Conservation (phyloP, 2,797 vertebrate genomes). For the Sebastes vulpes region DNA sequence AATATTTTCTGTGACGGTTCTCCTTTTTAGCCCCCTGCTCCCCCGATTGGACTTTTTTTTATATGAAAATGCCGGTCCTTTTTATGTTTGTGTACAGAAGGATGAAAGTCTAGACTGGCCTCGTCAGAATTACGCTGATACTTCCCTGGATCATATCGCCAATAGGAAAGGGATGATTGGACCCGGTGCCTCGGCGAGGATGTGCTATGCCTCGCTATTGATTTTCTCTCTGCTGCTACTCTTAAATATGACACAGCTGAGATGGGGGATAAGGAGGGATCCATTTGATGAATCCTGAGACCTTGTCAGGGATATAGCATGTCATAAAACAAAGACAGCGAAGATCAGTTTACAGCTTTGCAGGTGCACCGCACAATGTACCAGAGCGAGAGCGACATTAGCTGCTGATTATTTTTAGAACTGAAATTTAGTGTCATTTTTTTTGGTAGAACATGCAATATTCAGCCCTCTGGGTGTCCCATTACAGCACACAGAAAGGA, state of each 20-base stretch:
- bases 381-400: constrained; percentile 32
- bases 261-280: constrained; percentile 75
- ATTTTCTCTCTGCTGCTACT: constrained; percentile 80
- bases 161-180: constrained; percentile 75
- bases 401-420: constrained; percentile 50
- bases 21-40: constrained; percentile 28
- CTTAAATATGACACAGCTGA: constrained; percentile 80
- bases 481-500: constrained; percentile 48
- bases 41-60: constrained; percentile 40
- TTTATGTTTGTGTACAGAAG: constrained; percentile 74
- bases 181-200: constrained; percentile 65
- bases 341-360: constrained; percentile 59
- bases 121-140: constrained; percentile 78
- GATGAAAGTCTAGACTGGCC: constrained; percentile 79
- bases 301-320: constrained; percentile 76
- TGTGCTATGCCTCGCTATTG: constrained; percentile 77
- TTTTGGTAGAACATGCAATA: constrained; percentile 37
- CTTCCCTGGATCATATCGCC: constrained; percentile 75
- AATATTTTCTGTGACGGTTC: constrained; percentile 41
- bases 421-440: constrained; percentile 50
- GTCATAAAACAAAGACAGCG: constrained; percentile 71
- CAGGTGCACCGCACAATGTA: constrained; percentile 27
- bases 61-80: constrained; percentile 75
- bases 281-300: constrained; percentile 79
- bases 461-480: constrained; percentile 38